Evolutionary conservation across 2,113 vertebrate species (phyloP), one percentile per base, ranked within the genome.

Genomic region (Xenus cinereus): DNA sequence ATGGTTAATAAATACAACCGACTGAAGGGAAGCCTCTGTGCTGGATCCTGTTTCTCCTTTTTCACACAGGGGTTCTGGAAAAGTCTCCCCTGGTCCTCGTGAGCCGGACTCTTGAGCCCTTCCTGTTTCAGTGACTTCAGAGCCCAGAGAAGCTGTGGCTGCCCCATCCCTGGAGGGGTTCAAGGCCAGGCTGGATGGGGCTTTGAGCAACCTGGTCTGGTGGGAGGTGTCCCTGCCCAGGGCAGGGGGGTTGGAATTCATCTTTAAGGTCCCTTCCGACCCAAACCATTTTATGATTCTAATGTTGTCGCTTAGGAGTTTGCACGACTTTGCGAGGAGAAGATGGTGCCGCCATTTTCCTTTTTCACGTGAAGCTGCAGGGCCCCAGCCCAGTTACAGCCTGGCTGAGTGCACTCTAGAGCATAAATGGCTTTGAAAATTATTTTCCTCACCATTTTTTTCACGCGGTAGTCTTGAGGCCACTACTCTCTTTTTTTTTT

Each of bases 1-100:
- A 23, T 18, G 30, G 64, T 84, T 68, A 96, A 92, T 95, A 93
- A 96, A 96, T 46, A 45, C 14, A 74, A 6, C 22, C 5, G 4
- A 18, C 62, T 41, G 48, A 84, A 93, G 48, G 62, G n/a, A 94
- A 59, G 67, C 30, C 18, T 66, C 67, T 20, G 24, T 80, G 33
- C 45, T 88, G 75, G 46, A 43, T 59, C 33, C 27, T 12, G 5
- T 33, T 86, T 87, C 75, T 68, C 35, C 37, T 48, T 78, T 83
- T 76, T 32, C 50, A 64, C n/a, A 80, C 27, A 1, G 16, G 32
- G 77, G 18, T 80, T 51, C n/a, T 67, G 51, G 39, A 57, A 56
- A 56, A 16, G n/a, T 32, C 41, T 73, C 24, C 35, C 59, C 57
- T 66, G 35, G 33, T 57, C 63, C 74, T 79, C 2, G 1, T 26